These are phyloP conservation scores for Rhyzopertha dominica DNA, from an alignment of 1,140 invertebrate species.

Conservation along the genomic window DNA sequence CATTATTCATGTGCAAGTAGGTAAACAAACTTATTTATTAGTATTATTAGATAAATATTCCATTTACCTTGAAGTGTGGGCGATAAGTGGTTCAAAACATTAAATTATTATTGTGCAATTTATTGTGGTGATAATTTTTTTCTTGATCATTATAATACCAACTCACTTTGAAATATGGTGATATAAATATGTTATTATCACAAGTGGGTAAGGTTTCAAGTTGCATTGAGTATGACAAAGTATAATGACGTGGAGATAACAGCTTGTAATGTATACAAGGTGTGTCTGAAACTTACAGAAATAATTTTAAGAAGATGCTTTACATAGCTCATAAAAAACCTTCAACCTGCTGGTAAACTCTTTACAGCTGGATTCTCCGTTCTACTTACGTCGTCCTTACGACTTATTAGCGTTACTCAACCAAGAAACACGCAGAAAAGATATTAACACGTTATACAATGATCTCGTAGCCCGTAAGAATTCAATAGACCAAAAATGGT, in stretches of 20 bases:
- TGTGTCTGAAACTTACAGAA: background rate
- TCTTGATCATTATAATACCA: too few species aligned
- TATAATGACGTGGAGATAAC: background rate
- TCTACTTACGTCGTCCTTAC: conserved; percentile 70
- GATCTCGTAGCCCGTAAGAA: conserved; percentile 61
- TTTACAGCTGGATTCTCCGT: conserved; percentile 66
- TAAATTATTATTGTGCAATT: too few species aligned
- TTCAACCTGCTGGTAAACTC: conserved; percentile 4
- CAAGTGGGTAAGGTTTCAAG: background rate
- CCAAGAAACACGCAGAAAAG: conserved; percentile 66
- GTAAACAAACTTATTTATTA: too few species aligned
- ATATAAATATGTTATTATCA: too few species aligned
- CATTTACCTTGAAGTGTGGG: too few species aligned
- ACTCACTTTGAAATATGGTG: too few species aligned
- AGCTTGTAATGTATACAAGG: background rate
- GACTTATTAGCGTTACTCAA: conserved; percentile 76
- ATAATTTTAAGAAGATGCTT: background rate
- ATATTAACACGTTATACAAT: conserved; percentile 60
- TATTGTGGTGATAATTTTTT: too few species aligned
- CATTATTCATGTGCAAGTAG: too few species aligned
- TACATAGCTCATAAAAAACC: background rate
- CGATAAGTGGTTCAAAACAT: too few species aligned
- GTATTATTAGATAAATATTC: too few species aligned
- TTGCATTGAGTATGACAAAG: background rate
- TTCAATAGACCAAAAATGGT: conserved; percentile 60